Conservation (phyloP, 2,113 vertebrate species). For the Mesocricetus auratus region DNA sequence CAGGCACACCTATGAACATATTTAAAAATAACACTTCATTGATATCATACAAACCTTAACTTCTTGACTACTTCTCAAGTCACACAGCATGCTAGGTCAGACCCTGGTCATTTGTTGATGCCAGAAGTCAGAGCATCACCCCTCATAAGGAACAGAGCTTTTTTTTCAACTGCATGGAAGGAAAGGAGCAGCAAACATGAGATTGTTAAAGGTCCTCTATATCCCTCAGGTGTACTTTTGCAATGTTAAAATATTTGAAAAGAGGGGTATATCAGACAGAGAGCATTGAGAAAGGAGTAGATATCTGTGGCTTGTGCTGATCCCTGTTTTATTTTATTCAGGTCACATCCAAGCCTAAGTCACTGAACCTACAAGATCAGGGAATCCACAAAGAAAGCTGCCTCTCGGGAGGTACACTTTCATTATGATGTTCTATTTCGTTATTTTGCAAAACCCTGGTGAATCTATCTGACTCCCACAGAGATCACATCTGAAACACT, state of each 20-base stretch:
- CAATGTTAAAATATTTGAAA: background rate
- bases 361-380: background rate
- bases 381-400: constrained; percentile 2
- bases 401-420: background rate
- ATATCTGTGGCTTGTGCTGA: background rate
- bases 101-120: background rate
- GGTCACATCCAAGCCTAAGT: background rate
- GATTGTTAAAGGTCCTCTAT: background rate
- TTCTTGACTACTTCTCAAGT: background rate
- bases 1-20: background rate
- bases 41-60: background rate
- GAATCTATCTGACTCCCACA: constrained; percentile 42
- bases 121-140: background rate
- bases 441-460: constrained; percentile 58
- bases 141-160: accelerated
- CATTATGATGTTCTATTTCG: background rate
- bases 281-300: background rate
- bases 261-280: background rate
- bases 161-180: background rate
- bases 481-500: constrained; percentile 23
- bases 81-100: background rate
- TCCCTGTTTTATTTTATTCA: background rate
- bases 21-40: background rate
- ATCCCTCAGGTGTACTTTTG: background rate
- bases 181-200: accelerated